Evolutionary conservation across 2,113 vertebrate species (phyloP).

Genomic region (Corythornis vintsioides): DNA sequence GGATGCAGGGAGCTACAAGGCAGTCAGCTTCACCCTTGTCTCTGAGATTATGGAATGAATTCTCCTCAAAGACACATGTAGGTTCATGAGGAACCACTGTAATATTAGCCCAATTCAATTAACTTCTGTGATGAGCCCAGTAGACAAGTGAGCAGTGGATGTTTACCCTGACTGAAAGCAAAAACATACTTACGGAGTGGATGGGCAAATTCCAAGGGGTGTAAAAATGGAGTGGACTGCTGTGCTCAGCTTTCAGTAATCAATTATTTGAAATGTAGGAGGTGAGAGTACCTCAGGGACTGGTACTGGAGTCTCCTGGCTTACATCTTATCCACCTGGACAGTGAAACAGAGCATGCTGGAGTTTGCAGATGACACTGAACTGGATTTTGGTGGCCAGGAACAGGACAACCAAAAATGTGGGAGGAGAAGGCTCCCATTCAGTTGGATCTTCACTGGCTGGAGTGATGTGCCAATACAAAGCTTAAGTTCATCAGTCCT

Average conservation of each 20-base stretch:
- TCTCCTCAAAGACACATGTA: neutral
- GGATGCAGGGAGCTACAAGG: neutral
- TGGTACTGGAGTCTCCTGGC: neutral
- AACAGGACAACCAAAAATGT: neutral
- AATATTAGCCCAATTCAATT: accelerated
- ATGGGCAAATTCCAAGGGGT: neutral
- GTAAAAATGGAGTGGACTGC: neutral
- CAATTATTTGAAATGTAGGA: accelerated
- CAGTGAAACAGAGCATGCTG: neutral
- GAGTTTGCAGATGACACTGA: neutral
- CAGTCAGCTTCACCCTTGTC: neutral
- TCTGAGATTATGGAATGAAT: neutral
- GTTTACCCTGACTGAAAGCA: neutral
- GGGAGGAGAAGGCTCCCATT: neutral
- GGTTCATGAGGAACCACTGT: accelerated
- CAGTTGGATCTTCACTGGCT: neutral
- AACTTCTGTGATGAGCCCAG: too few species aligned
- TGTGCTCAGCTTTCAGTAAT: neutral
- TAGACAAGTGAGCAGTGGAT: neutral
- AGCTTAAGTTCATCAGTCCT: neutral
- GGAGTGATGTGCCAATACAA: neutral
- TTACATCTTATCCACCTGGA: neutral
- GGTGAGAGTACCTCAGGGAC: neutral
- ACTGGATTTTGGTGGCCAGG: neutral
- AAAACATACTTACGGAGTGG: neutral